These are phyloP conservation scores for Agriotes lineatus DNA, from an alignment of 2,888 invertebrate species.

Conservation along the genomic window DNA sequence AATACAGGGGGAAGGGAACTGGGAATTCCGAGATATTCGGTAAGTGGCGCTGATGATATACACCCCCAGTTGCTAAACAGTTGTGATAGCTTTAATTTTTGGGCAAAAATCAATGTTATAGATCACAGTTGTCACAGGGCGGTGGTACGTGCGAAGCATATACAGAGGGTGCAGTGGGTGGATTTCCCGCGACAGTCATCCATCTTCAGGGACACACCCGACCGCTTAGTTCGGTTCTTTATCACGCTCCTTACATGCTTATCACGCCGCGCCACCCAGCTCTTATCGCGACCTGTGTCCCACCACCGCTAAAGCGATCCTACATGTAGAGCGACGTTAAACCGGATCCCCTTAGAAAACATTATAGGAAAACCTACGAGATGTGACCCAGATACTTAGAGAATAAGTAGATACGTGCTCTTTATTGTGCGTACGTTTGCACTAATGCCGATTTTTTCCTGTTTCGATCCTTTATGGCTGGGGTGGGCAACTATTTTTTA, in stretches of 20 bases:
- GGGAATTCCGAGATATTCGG: too few species aligned
- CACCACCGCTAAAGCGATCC: constrained; percentile 53
- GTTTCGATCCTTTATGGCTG: too few species aligned
- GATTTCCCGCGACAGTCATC: constrained; percentile 67
- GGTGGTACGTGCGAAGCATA: constrained; percentile 65
- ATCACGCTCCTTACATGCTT: constrained; percentile 65
- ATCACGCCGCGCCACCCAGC: constrained; percentile 62
- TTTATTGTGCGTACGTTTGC: too few species aligned
- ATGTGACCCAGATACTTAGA: constrained; percentile 22
- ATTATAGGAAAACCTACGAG: constrained; percentile 13
- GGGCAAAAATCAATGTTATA: constrained; percentile 63
- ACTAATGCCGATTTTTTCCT: too few species aligned
- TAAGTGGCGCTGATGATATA: too few species aligned
- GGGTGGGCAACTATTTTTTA: too few species aligned
- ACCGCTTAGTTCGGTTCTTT: constrained; percentile 63
- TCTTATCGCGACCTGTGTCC: constrained; percentile 64
- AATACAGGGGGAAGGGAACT: too few species aligned
- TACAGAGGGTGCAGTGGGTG: constrained; percentile 60
- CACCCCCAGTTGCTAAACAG: neutral
- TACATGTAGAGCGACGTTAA: constrained; percentile 49
- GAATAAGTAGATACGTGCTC: neutral
- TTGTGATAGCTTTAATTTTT: constrained; percentile 44
- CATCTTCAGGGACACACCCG: constrained; percentile 67
- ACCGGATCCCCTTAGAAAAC: constrained; percentile 15
- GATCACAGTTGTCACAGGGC: constrained; percentile 66